Percentiles rank a stretch among this genome's conserved stretches.
Conservation (phyloP, 2,113 vertebrate genomes). For the Hipposideros armiger region DNA sequence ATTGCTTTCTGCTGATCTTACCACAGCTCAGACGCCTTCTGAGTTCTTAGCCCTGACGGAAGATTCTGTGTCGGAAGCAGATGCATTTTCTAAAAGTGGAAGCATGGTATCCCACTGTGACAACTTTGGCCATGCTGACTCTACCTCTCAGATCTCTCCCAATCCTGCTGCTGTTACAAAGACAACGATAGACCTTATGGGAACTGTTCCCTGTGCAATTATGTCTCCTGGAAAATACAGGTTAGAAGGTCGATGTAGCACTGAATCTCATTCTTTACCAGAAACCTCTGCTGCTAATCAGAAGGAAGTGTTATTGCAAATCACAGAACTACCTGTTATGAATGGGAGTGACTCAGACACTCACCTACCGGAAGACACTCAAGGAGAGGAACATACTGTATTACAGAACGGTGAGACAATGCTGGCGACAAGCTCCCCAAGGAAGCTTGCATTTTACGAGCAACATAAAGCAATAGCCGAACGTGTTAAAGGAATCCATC, state of each 20-base stretch:
- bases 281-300: conserved; percentile 81
- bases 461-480: conserved; percentile 61
- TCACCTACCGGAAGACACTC: conserved; percentile 39
- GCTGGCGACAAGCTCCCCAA: conserved; percentile 67
- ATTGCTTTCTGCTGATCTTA: conserved; percentile 94
- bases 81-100: conserved; percentile 90
- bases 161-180: conserved; percentile 82
- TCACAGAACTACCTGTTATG: conserved; percentile 68
- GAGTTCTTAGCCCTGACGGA: conserved; percentile 95
- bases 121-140: conserved; percentile 84
- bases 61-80: conserved; percentile 95
- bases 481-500: conserved; percentile 59
- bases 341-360: conserved; percentile 63
- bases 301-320: conserved; percentile 77
- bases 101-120: conserved; percentile 85
- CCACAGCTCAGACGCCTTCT: conserved; percentile 95
- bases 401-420: conserved; percentile 73
- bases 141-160: conserved; percentile 90
- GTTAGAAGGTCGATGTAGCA: conserved; percentile 69
- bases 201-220: conserved; percentile 65
- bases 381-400: neutral
- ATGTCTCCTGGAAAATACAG: conserved; percentile 77
- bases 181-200: conserved; percentile 54
- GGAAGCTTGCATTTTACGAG: conserved; percentile 64
- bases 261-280: conserved; percentile 73